A percentile compares a stretch with the other conserved stretches of the same genome.
phyloP scores from a whole-genome alignment of 2,888 invertebrate genomes.

The Thumatha senex region DNA sequence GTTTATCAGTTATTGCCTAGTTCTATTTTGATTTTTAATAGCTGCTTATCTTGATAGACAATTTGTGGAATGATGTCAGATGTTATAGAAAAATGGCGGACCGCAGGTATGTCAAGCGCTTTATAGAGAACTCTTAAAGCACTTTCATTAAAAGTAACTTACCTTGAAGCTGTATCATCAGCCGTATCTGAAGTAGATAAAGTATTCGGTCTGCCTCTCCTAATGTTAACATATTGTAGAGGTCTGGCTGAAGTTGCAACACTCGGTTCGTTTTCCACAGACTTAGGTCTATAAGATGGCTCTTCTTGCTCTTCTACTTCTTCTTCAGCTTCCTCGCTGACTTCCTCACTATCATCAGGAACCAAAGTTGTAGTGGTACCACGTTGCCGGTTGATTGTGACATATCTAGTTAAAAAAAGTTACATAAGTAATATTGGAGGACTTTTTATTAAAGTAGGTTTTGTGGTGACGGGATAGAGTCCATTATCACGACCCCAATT shows the following conservation, averaged over 20 bases:
- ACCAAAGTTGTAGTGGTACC: slow-evolving; percentile 64
- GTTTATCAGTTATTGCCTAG: too few relatives aligned
- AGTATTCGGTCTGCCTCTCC: slow-evolving; percentile 84
- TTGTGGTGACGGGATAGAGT: too few relatives aligned
- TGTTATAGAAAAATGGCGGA: too few relatives aligned
- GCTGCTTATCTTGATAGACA: too few relatives aligned
- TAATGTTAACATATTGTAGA: slow-evolving; percentile 88
- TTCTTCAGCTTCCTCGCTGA: slow-evolving; percentile 46
- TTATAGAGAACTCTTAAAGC: too few relatives aligned
- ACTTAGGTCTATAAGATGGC: slow-evolving; percentile 38
- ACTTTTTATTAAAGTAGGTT: not conserved
- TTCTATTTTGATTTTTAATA: too few relatives aligned
- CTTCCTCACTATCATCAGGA: slow-evolving; percentile 49
- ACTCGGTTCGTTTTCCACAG: slow-evolving; percentile 44
- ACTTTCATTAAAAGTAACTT: too few relatives aligned
- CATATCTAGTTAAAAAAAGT: slow-evolving; percentile 67
- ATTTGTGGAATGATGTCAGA: too few relatives aligned
- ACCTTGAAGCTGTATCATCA: slow-evolving; percentile 71
- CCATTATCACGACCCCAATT: too few relatives aligned
- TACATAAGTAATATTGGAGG: not conserved
- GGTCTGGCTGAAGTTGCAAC: slow-evolving; percentile 65
- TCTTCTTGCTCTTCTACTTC: slow-evolving; percentile 46
- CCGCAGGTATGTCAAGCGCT: too few relatives aligned
- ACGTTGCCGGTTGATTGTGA: slow-evolving; percentile 85
- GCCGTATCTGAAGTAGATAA: slow-evolving; percentile 54